Conservation (phyloP, 2,888 invertebrate genomes). For the Lacanobia oleracea region DNA sequence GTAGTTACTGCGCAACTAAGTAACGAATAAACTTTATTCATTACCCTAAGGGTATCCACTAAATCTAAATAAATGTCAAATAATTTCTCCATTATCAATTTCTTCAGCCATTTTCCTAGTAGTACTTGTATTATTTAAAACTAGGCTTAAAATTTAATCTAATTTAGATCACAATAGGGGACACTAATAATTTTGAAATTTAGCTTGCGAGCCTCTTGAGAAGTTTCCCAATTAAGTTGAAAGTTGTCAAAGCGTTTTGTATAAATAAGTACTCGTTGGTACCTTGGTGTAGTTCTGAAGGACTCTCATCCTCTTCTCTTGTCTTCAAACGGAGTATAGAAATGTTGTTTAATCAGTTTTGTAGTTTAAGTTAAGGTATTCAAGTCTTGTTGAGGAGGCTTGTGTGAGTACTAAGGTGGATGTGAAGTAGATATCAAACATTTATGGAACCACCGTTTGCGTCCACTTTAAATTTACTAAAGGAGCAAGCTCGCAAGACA, state of each 20-base stretch:
- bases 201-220: conserved; percentile 26
- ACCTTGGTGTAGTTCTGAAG: conserved; percentile 6
- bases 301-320: neutral
- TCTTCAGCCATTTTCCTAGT: neutral
- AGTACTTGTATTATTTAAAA: conserved; percentile 13
- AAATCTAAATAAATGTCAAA: neutral
- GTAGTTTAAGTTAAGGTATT: conserved; percentile 17
- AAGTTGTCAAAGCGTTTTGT: conserved; percentile 42
- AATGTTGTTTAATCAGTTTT: conserved; percentile 14
- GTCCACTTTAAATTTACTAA: too few relatives aligned
- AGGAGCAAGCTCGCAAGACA: too few relatives aligned
- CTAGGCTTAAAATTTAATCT: conserved; percentile 24
- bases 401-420: neutral
- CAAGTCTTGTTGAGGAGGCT: neutral
- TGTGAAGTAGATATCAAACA: too few relatives aligned
- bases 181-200: conserved; percentile 32
- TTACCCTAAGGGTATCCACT: neutral
- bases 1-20: neutral
- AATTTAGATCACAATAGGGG: conserved; percentile 20
- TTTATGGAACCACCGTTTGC: too few relatives aligned
- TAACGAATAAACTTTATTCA: neutral
- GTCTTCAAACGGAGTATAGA: conserved; percentile 4
- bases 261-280: conserved; percentile 3
- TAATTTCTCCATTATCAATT: neutral
- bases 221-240: conserved; percentile 46